Evolutionary conservation across 2,888 invertebrate species (phyloP).

Genomic region (Netelia melanura): DNA sequence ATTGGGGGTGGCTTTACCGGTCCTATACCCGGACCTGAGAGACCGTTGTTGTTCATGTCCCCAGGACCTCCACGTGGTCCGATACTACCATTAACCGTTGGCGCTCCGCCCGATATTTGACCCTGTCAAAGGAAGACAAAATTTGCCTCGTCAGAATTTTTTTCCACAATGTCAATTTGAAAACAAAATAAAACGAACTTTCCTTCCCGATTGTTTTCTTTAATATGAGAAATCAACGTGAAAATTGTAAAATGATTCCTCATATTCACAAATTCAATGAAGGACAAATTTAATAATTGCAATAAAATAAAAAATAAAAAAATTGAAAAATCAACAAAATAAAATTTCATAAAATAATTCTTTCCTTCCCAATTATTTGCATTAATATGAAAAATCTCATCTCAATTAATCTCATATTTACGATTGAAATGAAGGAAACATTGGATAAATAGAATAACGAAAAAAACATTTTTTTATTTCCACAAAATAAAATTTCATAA

Average conservation of each 20-base stretch:
- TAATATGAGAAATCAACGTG: too few species aligned
- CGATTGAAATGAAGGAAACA: too few species aligned
- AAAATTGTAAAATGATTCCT: too few species aligned
- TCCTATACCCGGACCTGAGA: slow-evolving; percentile 82
- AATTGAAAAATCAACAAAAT: not conserved
- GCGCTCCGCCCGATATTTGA: slow-evolving; percentile 81
- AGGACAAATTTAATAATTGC: not conserved
- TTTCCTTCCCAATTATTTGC: too few species aligned
- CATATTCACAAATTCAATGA: too few species aligned
- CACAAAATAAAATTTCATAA: not conserved
- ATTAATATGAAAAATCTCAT: too few species aligned
- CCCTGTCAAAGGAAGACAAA: slow-evolving; percentile 75
- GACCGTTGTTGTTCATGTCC: slow-evolving; percentile 84
- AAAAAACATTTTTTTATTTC: too few species aligned
- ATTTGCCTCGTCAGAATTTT: not conserved
- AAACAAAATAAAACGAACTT: not conserved
- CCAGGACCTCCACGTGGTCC: slow-evolving; percentile 81
- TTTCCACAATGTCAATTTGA: not conserved
- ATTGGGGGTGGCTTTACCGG: slow-evolving; percentile 83
- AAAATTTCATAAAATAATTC: not conserved
- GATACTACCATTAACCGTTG: slow-evolving; percentile 81
- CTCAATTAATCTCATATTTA: too few species aligned
- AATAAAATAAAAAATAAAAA: not conserved
- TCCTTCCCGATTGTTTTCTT: not conserved
- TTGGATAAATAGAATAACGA: too few species aligned